Percentiles rank a stretch among this genome's conserved stretches.
Evolutionary conservation across 2,113 vertebrate genomes (phyloP).

Genomic region (Pterophyllum scalare): DNA sequence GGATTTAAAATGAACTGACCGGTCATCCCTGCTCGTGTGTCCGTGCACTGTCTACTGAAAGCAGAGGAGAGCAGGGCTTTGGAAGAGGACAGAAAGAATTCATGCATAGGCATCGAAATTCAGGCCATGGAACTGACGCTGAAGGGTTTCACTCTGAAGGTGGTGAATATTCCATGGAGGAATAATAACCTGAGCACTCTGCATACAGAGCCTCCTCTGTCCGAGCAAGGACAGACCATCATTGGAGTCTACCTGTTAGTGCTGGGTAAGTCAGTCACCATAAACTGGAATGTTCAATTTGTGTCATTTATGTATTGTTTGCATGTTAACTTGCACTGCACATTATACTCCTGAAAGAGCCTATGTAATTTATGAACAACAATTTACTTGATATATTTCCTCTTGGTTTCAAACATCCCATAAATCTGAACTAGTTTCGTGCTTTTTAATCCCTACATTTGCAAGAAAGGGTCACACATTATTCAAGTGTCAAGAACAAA

Average conservation of each 20-base stretch:
- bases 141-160: slow-evolving; percentile 77
- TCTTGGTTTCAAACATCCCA: neutral
- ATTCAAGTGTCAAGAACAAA: slow-evolving; percentile 14
- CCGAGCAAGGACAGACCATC: slow-evolving; percentile 86
- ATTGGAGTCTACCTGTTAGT: slow-evolving; percentile 86
- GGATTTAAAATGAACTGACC: slow-evolving; percentile 69
- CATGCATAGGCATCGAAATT: slow-evolving; percentile 53
- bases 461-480: neutral
- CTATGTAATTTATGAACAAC: neutral
- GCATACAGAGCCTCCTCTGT: slow-evolving; percentile 81
- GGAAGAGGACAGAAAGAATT: slow-evolving; percentile 36
- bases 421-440: neutral
- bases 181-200: slow-evolving; percentile 86
- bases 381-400: neutral
- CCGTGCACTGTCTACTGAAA: slow-evolving; percentile 30
- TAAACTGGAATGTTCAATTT: neutral
- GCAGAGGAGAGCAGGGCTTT: slow-evolving; percentile 27
- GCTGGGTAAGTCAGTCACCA: slow-evolving; percentile 75
- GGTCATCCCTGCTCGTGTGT: slow-evolving; percentile 18
- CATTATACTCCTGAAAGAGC: neutral
- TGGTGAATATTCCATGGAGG: slow-evolving; percentile 85
- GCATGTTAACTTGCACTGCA: neutral
- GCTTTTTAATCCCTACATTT: neutral
- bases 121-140: slow-evolving; percentile 79
- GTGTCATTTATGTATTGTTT: neutral